Evolutionary conservation across 2,797 vertebrate genomes (phyloP), one percentile per base, ranked within the genome.

Genomic region (Lagocephalus sceleratus): DNA sequence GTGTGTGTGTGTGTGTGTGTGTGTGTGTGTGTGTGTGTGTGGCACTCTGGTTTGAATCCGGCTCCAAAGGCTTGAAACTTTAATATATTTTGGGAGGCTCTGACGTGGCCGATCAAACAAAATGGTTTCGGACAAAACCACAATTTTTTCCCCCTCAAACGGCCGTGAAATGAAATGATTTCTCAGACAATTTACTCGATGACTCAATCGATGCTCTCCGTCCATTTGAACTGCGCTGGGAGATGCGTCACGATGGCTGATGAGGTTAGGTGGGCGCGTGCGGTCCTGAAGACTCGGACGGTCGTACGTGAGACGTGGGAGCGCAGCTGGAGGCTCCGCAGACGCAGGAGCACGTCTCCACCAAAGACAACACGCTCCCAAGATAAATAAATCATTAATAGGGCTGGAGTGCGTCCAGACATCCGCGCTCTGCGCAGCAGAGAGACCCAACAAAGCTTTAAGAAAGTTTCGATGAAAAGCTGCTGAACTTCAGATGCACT

Each of bases 91-190:
- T 38, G 60, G 45, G 57, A 68, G 66, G 40, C 53, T 63, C 56
- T 61, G 68, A 47, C 41, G 46, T 63, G 74, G 62, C 75, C 63
- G 35, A 68, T 45, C 54, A 57, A 52, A 84, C 65, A 80, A 78
- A 79, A 26, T 54, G 47, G 17, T 71, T 67, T 60, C 55, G 20
- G 44, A 63, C 22, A 8, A 63, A 60, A 65, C 59, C 53, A 68
- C 67, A 61, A 56, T 78, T 83, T 42, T 78, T 83, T 42, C 69
- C 57, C 75, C 73, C 60, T 83, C 69, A 80, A 81, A 81, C 57
- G 44, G 40, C 76, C 57, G 57, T 76, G 68, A 83, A 79, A 78
- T 74, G 48, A 79, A 79, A 81, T 74, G 57, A 69, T 72, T 82
- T 79, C 19, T 1, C n/a, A 68, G 61, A 76, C 50, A 65, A 60